These are phyloP conservation scores for Desoria tigrina DNA, from an alignment of 2,888 invertebrate genomes.

Conservation along the genomic window DNA sequence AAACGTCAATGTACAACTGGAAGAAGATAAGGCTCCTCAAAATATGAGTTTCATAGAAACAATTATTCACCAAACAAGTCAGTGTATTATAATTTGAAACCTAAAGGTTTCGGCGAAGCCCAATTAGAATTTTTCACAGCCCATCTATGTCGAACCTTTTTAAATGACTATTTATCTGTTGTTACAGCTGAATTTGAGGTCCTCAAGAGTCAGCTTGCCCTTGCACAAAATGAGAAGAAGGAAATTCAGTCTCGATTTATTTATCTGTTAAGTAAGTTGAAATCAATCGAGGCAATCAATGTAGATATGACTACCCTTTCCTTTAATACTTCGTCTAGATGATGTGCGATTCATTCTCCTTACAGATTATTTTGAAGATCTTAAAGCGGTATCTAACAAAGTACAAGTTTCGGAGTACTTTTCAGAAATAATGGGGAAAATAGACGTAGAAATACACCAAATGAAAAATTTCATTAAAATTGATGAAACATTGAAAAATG, in stretches of 20 bases:
- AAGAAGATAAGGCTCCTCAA: constrained; percentile 14
- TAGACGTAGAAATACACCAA: constrained; percentile 51
- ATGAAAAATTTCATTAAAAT: constrained; percentile 51
- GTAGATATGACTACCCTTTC: not conserved
- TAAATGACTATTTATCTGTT: too few species aligned
- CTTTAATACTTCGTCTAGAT: not conserved
- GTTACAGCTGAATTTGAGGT: constrained; percentile 44
- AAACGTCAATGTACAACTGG: too few species aligned
- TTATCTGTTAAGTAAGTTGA: constrained; percentile 57
- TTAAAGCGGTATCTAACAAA: constrained; percentile 53
- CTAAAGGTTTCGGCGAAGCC: too few species aligned
- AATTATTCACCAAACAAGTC: not conserved
- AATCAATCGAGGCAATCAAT: not conserved
- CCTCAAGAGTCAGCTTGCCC: constrained; percentile 56
- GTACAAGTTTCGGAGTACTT: constrained; percentile 51
- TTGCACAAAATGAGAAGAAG: constrained; percentile 56
- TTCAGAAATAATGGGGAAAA: constrained; percentile 50
- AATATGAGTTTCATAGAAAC: not conserved
- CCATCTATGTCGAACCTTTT: too few species aligned
- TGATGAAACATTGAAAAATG: constrained; percentile 43
- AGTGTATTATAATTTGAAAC: not conserved
- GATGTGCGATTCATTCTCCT: not conserved
- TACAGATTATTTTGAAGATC: constrained; percentile 51
- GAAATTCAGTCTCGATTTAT: constrained; percentile 57
- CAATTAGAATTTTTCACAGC: too few species aligned